Evolutionary conservation across 2,797 vertebrate genomes (phyloP), one percentile per base, ranked within the genome.

Genomic region (Lagorchestes hirsutus): DNA sequence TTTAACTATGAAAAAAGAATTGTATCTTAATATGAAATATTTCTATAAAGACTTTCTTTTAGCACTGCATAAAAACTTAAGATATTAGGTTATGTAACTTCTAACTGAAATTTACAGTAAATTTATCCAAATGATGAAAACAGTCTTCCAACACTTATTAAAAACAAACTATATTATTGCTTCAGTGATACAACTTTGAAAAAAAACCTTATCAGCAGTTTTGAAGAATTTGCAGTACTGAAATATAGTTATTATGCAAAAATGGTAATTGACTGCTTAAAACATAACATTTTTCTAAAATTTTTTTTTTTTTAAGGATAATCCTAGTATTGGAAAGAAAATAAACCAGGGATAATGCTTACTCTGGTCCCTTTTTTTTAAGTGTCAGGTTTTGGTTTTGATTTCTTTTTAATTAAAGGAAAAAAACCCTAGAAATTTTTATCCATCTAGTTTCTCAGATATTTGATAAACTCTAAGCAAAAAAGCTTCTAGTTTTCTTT

Each of bases 381-480:
- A 27, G 55, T 95, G 31, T 27, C 24, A 40, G 67, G n/a, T 94
- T 97, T 95, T 91, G 54, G 54, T 95, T 97, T 93, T 54, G 50
- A n/a, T 34, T 67, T 67, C 40, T n/a, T 67, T 67, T 67, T n/a
- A n/a, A 40, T 40, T 82, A 82, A 82, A 82, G 67, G n/a, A 40
- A 82, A 82, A 52, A 82, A 82, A 46, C n/a, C 14, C 31, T 40
- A 91, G 46, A 92, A 2, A 6, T 10, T 82, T 95, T 92, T 95
- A 10, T 93, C 27, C 55, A 54, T 90, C 24, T 28, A 93, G 12
- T 96, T 90, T 55, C 28, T 90, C 22, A 74, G 92, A 95, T 46
- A 93, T 50, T 24, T 90, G 27, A 24, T 96, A 87, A 96, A 93
- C 52, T 95, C 50, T 50, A 31, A 3, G 62, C 62, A 93, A 67